Evolutionary conservation across 2,797 vertebrate genomes (phyloP), one percentile per base, ranked within the genome.

Genomic region (Nasua narica): DNA sequence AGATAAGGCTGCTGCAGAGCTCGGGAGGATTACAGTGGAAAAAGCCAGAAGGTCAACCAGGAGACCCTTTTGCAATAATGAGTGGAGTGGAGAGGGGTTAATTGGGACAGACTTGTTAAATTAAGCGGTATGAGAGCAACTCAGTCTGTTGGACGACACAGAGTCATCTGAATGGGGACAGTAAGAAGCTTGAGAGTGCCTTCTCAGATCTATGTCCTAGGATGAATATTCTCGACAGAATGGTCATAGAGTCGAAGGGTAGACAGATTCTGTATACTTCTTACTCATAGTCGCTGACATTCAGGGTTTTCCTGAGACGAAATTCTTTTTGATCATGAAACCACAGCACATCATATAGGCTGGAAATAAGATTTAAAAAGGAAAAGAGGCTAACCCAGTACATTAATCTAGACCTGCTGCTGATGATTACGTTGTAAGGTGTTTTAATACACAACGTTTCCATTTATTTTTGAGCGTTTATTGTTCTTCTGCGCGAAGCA

Each of bases 241-340:
- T 67, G 95, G 94, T 95, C 96, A 96, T 97, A 96, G 97, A 56
- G 89, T 97, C 95, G 88, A 35, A 97, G 96, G 96, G 77, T 32
- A 96, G 96, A 97, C 93, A 98, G 96, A 97, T 87, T 95, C 86
- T 77, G 60, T 35, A 92, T 88, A 86, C 94, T 96, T 93, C 0
- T 7, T 48, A 94, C 84, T 94, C 29, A 52, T 54, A 77, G 90
- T 78, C 74, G 81, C 96, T 96, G 92, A 95, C 67, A 67, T 77
- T 93, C 12, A 25, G 18, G 13, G 95, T 90, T 92, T 87, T 91
- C 85, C 93, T 91, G 50, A 10, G 5, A 72, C 97, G 85, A 86
- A 88, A 62, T 79, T 43, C 91, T 81, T 85, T 88, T 90, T 87
- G 87, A 91, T 91, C 74, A 98, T 87, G 84, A 93, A 32, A 74